Conservation (phyloP, 2,113 vertebrate genomes). For the Verasper variegatus region DNA sequence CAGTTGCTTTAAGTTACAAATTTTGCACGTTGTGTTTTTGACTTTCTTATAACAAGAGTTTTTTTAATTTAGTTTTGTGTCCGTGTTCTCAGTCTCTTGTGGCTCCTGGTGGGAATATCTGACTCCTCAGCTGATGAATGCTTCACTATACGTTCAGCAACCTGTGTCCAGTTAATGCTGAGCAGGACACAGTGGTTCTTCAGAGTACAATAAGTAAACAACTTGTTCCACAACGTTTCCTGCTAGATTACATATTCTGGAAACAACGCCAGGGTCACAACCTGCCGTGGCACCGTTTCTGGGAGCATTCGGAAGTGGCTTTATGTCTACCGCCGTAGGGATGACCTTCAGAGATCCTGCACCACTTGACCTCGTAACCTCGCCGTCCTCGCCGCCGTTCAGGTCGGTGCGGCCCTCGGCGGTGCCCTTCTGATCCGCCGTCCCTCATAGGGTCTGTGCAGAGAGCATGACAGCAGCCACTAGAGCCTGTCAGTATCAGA, state of each 20-base stretch:
- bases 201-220: neutral
- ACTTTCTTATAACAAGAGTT: too few relatives aligned
- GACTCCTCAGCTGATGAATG: too few relatives aligned
- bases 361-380: constrained; percentile 26
- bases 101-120: too few relatives aligned
- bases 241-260: constrained; percentile 12
- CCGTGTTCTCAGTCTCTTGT: too few relatives aligned
- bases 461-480: constrained; percentile 51
- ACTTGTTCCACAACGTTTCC: neutral
- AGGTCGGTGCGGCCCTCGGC: neutral
- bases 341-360: neutral
- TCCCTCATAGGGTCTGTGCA: constrained; percentile 34
- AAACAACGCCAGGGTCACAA: constrained; percentile 11
- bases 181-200: too few relatives aligned
- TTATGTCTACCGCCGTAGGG: constrained; percentile 11
- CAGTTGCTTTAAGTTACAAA: too few relatives aligned
- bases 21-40: too few relatives aligned
- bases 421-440: constrained; percentile 11
- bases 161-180: too few relatives aligned
- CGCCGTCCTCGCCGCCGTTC: neutral
- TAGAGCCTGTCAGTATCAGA: constrained; percentile 47
- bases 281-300: constrained; percentile 10
- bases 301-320: neutral
- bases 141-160: too few relatives aligned
- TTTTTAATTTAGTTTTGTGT: too few relatives aligned